A percentile compares a stretch with the other conserved stretches of the same genome.
These are phyloP conservation scores for Latrodectus hesperus DNA, from an alignment of 2,888 invertebrate genomes.

Conservation along the genomic window DNA sequence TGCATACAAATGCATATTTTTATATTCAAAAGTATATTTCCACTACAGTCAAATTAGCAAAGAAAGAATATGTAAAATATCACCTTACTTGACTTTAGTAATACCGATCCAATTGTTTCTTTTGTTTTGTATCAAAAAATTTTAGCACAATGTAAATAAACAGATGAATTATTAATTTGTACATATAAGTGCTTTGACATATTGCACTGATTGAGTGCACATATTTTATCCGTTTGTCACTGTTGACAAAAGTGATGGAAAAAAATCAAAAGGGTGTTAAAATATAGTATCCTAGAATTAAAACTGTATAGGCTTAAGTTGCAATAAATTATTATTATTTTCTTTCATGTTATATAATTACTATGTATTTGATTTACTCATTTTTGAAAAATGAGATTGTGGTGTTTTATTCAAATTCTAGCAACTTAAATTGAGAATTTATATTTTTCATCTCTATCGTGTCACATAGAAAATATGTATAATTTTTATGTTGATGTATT, in stretches of 20 bases:
- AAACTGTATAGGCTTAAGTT: constrained; percentile 65
- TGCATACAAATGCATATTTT: constrained; percentile 45
- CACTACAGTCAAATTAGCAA: constrained; percentile 20
- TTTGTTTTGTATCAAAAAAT: constrained; percentile 34
- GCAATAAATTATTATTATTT: constrained; percentile 65
- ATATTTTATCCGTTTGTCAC: constrained; percentile 58
- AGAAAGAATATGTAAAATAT: constrained; percentile 14
- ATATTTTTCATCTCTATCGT: background rate
- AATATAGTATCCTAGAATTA: constrained; percentile 27
- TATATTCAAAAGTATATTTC: constrained; percentile 18
- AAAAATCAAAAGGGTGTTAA: constrained; percentile 60
- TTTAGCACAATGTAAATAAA: constrained; percentile 68
- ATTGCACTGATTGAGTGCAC: constrained; percentile 43
- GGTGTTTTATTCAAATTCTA: constrained; percentile 17
- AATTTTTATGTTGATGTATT: constrained; percentile 31
- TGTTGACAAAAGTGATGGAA: constrained; percentile 47
- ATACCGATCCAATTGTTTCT: constrained; percentile 45
- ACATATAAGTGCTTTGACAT: constrained; percentile 57
- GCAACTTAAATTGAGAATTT: background rate
- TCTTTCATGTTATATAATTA: constrained; percentile 33
- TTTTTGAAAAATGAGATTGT: constrained; percentile 2
- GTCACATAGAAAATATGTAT: constrained; percentile 21
- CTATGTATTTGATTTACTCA: constrained; percentile 24
- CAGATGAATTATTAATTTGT: constrained; percentile 62
- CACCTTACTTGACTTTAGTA: constrained; percentile 21